These are phyloP conservation scores for Onychomys arenicola DNA, from an alignment of 2,797 vertebrate genomes.

Conservation along the genomic window DNA sequence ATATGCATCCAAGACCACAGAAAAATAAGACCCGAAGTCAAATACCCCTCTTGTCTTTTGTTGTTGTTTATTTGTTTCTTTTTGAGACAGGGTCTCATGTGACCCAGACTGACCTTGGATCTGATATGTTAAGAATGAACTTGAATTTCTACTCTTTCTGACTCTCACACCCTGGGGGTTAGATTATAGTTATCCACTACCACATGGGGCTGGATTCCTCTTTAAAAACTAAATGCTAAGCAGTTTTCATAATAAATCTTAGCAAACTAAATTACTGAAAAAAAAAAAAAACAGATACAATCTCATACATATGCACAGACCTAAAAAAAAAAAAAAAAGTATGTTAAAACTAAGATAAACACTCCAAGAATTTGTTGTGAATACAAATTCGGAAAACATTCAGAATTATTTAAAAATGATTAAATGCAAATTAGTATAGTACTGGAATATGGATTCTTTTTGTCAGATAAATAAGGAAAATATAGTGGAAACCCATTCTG, in stretches of 20 bases:
- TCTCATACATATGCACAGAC: neutral
- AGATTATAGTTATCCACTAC: neutral
- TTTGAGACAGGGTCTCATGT: neutral
- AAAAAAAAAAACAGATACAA: neutral
- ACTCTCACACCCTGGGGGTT: neutral
- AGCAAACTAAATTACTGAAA: neutral
- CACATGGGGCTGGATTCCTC: neutral
- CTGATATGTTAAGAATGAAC: neutral
- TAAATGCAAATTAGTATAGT: neutral
- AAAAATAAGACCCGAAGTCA: neutral
- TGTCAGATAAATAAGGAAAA: neutral
- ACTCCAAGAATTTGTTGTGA: neutral
- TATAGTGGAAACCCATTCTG: neutral
- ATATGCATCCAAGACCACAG: neutral
- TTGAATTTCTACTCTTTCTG: neutral
- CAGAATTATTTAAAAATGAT: slow-evolving; percentile 21
- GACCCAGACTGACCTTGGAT: neutral
- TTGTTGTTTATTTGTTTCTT: neutral
- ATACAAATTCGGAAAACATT: neutral
- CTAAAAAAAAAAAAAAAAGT: neutral
- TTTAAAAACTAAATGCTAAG: neutral
- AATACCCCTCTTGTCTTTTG: neutral
- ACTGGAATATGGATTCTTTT: neutral
- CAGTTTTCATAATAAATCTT: neutral
- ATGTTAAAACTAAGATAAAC: neutral